These are phyloP conservation scores for Hydroisotoma schaefferi DNA, from an alignment of 2,888 invertebrate genomes.

Conservation along the genomic window DNA sequence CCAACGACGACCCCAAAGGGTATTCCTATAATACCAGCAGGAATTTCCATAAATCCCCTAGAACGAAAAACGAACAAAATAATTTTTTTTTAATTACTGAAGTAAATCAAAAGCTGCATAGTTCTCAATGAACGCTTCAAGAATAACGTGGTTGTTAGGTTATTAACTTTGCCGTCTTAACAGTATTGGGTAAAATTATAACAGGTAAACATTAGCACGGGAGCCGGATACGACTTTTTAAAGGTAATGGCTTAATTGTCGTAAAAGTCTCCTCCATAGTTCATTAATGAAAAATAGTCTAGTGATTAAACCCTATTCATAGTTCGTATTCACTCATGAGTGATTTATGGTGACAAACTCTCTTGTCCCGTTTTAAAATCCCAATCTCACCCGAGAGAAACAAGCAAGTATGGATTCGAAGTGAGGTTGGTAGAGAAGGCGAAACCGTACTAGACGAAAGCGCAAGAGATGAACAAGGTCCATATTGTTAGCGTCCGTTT, in stretches of 20 bases:
- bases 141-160: no score
- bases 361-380: background rate
- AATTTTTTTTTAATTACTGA: no score
- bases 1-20: conserved; percentile 41
- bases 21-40: conserved; percentile 28
- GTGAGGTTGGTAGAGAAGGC: conserved; percentile 38
- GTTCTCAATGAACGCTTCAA: no score
- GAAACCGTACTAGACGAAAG: conserved; percentile 45
- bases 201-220: no score
- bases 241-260: no score
- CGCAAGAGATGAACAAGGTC: conserved; percentile 26
- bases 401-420: conserved; percentile 39
- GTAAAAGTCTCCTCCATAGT: no score
- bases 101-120: no score
- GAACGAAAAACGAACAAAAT: background rate
- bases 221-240: no score
- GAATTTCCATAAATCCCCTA: conserved; percentile 45
- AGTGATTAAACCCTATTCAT: no score
- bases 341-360: background rate
- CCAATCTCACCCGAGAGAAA: conserved; percentile 37
- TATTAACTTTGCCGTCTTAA: no score
- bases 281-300: no score
- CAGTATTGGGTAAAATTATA: no score
- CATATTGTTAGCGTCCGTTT: conserved; percentile 24
- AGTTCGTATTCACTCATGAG: background rate